Evolutionary conservation across 2,888 invertebrate genomes (phyloP).

Genomic region (Protophormia terraenovae): DNA sequence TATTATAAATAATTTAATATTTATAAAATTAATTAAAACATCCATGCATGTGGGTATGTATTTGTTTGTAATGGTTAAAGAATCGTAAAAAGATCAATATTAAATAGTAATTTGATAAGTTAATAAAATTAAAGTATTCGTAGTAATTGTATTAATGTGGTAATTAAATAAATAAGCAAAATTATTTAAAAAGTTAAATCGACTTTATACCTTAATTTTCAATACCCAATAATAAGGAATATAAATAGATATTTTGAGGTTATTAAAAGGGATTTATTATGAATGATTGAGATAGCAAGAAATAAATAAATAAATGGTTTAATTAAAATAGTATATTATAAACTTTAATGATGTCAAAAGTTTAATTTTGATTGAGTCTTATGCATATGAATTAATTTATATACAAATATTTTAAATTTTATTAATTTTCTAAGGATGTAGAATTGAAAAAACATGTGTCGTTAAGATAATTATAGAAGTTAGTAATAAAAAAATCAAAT

Average conservation of each 20-base stretch:
- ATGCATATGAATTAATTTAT: no score
- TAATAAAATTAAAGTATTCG: not conserved
- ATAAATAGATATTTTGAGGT: not conserved
- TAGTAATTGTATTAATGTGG: not conserved
- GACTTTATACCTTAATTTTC: not conserved
- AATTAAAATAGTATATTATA: not conserved
- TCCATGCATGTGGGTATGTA: no score
- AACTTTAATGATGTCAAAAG: no score
- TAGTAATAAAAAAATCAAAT: no score
- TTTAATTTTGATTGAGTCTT: no score
- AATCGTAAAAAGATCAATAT: conserved; percentile 13
- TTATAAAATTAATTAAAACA: conserved; percentile 41
- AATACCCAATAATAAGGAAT: not conserved
- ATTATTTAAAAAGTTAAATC: not conserved
- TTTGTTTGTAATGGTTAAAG: not conserved
- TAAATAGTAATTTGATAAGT: conserved; percentile 13
- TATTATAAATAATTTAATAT: conserved; percentile 33
- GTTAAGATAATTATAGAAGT: no score
- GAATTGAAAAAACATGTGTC: no score
- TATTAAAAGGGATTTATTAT: not conserved
- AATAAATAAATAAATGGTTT: not conserved
- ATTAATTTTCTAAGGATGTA: no score
- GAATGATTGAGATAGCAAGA: not conserved
- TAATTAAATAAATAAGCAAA: not conserved
- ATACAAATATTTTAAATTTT: no score